Evolutionary conservation across 2,113 vertebrate species (phyloP), one percentile per base, ranked within the genome.

Genomic region (Oncorhynchus tshawytscha): DNA sequence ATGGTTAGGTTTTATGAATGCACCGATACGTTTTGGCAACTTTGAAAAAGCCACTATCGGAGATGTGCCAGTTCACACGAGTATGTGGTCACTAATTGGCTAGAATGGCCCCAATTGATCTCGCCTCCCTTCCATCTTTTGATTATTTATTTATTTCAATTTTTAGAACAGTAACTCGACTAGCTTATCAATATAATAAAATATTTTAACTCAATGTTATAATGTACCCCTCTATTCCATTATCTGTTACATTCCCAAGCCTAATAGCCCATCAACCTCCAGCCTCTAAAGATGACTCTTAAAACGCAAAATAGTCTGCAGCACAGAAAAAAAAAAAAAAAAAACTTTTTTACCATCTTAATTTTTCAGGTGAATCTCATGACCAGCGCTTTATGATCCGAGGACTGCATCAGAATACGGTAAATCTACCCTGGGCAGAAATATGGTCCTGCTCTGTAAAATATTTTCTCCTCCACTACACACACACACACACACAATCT

Each of bases 311-410:
- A 82, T 60, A 88, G 31, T 72, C 67, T 75, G 39, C 66, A 78
- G 75, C 73, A 51, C 51, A 64, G 72, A 66, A 78, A 84, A 31
- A 57, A 15, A 66, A 31, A 57, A 15, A 66, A 72, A 66, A 78
- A 66, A 22, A 16, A 18, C 54, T 34, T 60, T 78, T 95, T 96
- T 39, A 97, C 96, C 96, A 97, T 97, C 94, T 97, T 97, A 95
- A 91, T 93, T 95, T 92, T 96, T 96, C 96, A 96, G 91, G 95
- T 94, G 93, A 96, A 94, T 94, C 95, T 96, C 97, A 97, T 97
- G 89, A 93, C 95, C 92, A 94, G 90, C 67, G 89, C 83, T 92
- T 94, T 93, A 90, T 93, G 85, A 73, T 92, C 88, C 84, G 85
- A 83, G 48, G 81, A 87, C 91, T 80, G 90, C 93, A 94, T 95